Conservation (phyloP, 1,140 invertebrate genomes). For the Protaetia brevitarsis region DNA sequence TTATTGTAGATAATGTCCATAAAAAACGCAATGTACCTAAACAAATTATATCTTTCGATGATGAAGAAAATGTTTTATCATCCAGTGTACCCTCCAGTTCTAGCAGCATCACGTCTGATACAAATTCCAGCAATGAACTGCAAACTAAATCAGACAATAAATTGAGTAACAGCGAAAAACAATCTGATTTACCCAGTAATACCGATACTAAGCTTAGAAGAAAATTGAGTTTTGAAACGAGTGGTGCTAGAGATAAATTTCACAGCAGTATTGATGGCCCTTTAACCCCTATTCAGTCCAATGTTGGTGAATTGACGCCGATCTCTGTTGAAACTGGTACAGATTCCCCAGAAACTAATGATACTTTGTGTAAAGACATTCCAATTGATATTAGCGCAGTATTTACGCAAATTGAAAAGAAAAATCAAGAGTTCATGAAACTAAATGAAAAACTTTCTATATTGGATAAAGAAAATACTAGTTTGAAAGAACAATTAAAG, state of each 20-base stretch:
- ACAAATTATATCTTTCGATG: conserved; percentile 47
- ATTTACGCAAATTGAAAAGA: conserved; percentile 42
- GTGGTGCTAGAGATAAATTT: conserved; percentile 42
- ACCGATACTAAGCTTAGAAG: conserved; percentile 27
- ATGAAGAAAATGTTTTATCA: conserved; percentile 39
- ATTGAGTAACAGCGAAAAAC: background rate
- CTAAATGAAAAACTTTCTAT: conserved; percentile 38
- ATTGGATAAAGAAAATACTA: conserved; percentile 75
- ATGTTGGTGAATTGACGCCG: conserved; percentile 54
- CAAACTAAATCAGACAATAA: background rate
- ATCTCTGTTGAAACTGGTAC: conserved; percentile 44
- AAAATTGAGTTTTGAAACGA: conserved; percentile 43
- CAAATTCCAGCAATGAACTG: conserved; percentile 30
- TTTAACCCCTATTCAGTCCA: conserved; percentile 51
- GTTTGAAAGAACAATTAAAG: conserved; percentile 81
- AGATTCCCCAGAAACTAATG: conserved; percentile 35
- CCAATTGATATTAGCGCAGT: conserved; percentile 46
- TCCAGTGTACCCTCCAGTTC: conserved; percentile 44
- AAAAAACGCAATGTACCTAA: conserved; percentile 43
- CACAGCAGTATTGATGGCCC: conserved; percentile 39
- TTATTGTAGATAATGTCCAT: conserved; percentile 19
- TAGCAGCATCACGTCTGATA: conserved; percentile 38
- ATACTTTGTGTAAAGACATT: conserved; percentile 42
- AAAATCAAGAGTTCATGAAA: conserved; percentile 43
- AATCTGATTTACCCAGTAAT: conserved; percentile 18